Conservation (phyloP, 2,113 vertebrate species). For the Gymnorhina tibicen region DNA sequence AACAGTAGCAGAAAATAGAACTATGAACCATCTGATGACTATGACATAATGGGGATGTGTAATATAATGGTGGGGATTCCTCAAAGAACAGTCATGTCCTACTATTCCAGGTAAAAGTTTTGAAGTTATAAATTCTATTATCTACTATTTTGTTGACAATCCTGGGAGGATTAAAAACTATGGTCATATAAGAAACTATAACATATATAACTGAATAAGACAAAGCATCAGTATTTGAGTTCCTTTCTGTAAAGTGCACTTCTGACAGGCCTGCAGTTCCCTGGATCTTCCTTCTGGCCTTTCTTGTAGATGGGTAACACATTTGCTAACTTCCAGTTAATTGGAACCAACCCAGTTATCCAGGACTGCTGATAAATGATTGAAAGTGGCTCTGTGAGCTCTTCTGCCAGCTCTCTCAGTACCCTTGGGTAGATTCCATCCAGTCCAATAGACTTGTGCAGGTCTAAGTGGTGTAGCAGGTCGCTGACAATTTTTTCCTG, state of each 20-base stretch:
- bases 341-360: background rate
- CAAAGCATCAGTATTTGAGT: background rate
- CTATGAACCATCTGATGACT: background rate
- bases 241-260: background rate
- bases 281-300: background rate
- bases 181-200: background rate
- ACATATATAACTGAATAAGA: background rate
- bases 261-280: background rate
- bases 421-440: background rate
- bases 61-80: background rate
- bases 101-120: background rate
- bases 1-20: background rate
- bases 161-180: background rate
- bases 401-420: background rate
- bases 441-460: background rate
- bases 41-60: background rate
- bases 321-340: background rate
- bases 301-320: background rate
- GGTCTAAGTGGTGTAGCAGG: background rate
- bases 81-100: background rate
- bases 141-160: background rate
- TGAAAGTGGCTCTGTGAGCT: background rate
- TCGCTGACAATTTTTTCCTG: background rate
- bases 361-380: background rate
- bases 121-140: background rate